Evolutionary conservation across 1,140 invertebrate genomes (phyloP).

Genomic region (Potamilus streckersoni): DNA sequence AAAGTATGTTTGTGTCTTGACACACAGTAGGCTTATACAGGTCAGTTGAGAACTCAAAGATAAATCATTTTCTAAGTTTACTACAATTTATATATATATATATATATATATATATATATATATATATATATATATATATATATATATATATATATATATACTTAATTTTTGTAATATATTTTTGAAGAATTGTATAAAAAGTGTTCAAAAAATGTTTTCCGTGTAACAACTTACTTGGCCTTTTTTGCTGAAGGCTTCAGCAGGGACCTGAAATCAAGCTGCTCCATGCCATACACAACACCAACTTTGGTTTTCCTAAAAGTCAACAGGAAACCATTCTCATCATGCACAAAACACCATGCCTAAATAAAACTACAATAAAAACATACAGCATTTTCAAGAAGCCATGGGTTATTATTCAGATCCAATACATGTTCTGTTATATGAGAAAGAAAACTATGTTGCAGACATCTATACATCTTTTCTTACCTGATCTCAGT

Average conservation of each 20-base stretch:
- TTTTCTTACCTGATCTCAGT: too few species aligned
- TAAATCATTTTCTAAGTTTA: neutral
- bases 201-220: neutral
- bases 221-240: slow-evolving; percentile 28
- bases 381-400: neutral
- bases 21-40: neutral
- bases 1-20: neutral
- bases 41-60: neutral
- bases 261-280: slow-evolving; percentile 45
- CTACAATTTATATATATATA: too few species aligned
- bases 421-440: too few species aligned
- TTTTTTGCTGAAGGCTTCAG: slow-evolving; percentile 33
- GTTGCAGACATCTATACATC: too few species aligned
- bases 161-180: too few species aligned
- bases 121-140: too few species aligned
- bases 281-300: slow-evolving; percentile 34
- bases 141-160: too few species aligned
- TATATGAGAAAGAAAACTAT: too few species aligned
- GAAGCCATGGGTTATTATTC: too few species aligned
- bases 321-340: slow-evolving; percentile 13
- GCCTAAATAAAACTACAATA: neutral
- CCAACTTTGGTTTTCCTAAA: slow-evolving; percentile 44
- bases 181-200: neutral
- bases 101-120: too few species aligned
- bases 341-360: slow-evolving; percentile 4